Evolutionary conservation across 2,797 vertebrate species (phyloP), one percentile per base, ranked within the genome.

Genomic region (Ataeniobius toweri): DNA sequence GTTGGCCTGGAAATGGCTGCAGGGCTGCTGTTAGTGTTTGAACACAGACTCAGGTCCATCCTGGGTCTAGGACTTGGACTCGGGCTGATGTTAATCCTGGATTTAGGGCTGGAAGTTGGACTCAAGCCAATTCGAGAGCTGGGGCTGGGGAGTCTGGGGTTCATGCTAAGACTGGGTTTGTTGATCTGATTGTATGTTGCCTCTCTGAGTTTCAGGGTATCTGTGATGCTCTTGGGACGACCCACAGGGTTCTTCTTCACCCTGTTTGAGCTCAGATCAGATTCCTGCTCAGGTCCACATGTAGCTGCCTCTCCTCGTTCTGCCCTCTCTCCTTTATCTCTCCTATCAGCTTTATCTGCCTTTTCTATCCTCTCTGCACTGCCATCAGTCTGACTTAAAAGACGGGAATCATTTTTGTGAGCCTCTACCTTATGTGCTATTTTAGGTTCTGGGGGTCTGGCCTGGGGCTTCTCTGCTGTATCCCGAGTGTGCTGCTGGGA

Each of bases 191-290:
- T 89, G 59, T 89, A 86, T 76, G 72, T 8, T 73, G 71, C 68
- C 71, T 93, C 92, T 90, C 94, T 89, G 85, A 92, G 91, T 79
- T 96, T 94, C 72, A 96, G 96, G 78, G 91, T 80, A 81, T 96
- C 95, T 0, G 89, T 76, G 82, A 91, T 90, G 2, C 92, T 79
- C 73, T 96, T 95, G 74, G 96, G 90, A 16, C 96, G 92, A 74
- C 96, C 94, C 85, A 96, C 88, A 63, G 94, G 65, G 31, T 95
- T 89, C 92, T 98, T 99, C 88, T 96, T 96, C 59, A 94, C 90
- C 87, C 95, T 96, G 28, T 92, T 94, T 14, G 92, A 81, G 89
- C 90, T 93, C 68, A 89, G 71, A 78, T 73, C 75, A 26, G 89
- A 89, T 79, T 95, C 95, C 14, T 84, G 78, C 79, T 93, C 92